Percentiles rank a stretch among this genome's conserved stretches.
Evolutionary conservation across 1,140 invertebrate species (phyloP).

Genomic region (Chrysomallon squamiferum): DNA sequence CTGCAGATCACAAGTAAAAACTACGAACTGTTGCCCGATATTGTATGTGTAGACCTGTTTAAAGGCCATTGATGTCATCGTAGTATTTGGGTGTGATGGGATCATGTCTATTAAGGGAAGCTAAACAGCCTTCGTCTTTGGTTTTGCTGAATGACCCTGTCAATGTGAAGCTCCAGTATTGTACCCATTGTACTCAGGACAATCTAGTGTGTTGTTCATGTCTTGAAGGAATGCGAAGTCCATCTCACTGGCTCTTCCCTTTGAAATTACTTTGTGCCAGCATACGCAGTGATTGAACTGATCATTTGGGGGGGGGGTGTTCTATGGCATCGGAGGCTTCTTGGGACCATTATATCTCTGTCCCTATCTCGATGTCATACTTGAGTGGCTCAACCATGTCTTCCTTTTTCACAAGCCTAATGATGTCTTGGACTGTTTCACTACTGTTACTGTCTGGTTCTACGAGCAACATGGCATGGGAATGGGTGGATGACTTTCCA

Average conservation of each 20-base stretch:
- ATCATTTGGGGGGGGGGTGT: not conserved
- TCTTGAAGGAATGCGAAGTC: constrained; percentile 14
- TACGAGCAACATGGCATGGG: no score
- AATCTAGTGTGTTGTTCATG: no score
- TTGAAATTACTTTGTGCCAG: constrained; percentile 6
- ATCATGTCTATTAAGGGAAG: constrained; percentile 25
- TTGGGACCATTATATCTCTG: constrained; percentile 18
- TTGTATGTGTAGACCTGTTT: constrained; percentile 7
- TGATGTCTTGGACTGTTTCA: no score
- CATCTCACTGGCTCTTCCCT: constrained; percentile 3
- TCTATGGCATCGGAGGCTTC: constrained; percentile 14
- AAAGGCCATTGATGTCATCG: constrained; percentile 25
- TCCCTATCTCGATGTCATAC: not conserved
- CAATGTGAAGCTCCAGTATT: no score
- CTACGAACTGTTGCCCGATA: constrained; percentile 16
- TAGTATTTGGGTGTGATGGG: constrained; percentile 23
- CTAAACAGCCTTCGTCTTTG: constrained; percentile 21
- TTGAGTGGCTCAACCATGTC: no score
- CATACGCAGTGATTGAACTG: constrained; percentile 9
- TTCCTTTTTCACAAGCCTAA: no score
- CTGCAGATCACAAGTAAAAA: constrained; percentile 20
- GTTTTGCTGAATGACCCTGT: not conserved
- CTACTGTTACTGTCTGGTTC: no score
- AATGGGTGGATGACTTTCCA: no score
- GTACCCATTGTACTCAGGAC: no score